Evolutionary conservation across 92 coral and sea anemone genomes (phyloP).

Genomic region (Zoanthus solanderi): DNA sequence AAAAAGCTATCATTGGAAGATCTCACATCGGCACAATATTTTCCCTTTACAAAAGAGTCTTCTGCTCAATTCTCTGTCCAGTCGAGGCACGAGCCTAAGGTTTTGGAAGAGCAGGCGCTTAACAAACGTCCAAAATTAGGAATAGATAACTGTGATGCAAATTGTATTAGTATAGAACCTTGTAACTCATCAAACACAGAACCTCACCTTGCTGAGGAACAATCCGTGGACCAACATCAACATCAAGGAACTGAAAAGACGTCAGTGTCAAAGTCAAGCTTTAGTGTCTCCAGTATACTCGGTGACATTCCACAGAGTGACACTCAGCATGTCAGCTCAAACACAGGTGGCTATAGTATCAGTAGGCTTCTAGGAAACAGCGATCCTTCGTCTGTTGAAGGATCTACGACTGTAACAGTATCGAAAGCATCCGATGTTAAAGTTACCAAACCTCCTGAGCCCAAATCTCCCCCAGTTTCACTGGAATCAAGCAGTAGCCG

Average conservation of each 20-base stretch:
- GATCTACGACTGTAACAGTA: constrained; percentile 19
- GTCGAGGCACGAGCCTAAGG: neutral
- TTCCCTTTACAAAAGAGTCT: constrained; percentile 34
- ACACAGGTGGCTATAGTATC: constrained; percentile 71
- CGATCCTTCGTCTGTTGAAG: neutral
- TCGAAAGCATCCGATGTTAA: constrained; percentile 24
- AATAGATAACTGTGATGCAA: neutral
- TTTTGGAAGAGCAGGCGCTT: neutral
- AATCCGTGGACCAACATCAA: neutral
- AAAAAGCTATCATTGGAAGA: constrained; percentile 33
- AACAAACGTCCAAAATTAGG: neutral
- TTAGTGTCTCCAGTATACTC: constrained; percentile 83
- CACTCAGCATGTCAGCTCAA: constrained; percentile 47
- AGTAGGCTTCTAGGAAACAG: constrained; percentile 77
- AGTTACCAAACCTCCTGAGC: constrained; percentile 36
- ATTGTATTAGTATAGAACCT: neutral
- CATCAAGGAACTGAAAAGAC: neutral
- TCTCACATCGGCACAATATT: constrained; percentile 16
- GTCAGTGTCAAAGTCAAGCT: constrained; percentile 57
- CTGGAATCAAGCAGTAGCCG: constrained; percentile 1
- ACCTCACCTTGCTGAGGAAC: neutral
- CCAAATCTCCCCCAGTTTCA: neutral
- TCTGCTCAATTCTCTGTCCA: neutral
- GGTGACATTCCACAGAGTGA: constrained; percentile 51
- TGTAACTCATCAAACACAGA: neutral